Percentiles rank a stretch among this genome's conserved stretches.
Conservation (phyloP, 1,140 invertebrate genomes). For the Drosophila burlai region DNA sequence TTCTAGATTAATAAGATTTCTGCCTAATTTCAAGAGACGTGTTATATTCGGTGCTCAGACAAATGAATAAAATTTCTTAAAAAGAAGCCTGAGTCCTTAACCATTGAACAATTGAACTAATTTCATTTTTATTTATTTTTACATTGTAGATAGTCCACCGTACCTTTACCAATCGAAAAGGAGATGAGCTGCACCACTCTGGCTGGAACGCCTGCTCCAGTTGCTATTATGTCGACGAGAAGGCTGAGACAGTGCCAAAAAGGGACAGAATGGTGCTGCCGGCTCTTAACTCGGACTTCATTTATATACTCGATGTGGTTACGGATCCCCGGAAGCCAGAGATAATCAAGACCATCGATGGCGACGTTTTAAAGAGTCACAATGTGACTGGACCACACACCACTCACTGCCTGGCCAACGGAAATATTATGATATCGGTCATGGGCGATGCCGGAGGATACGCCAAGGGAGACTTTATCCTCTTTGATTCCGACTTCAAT, state of each 20-base stretch:
- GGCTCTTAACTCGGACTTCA: slow-evolving; percentile 91
- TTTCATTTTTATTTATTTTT: slow-evolving; percentile 1
- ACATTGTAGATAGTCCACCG: slow-evolving; percentile 93
- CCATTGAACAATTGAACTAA: too few relatives aligned
- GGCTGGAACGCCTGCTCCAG: slow-evolving; percentile 99
- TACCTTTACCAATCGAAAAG: slow-evolving; percentile 90
- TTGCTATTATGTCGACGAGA: slow-evolving; percentile 87
- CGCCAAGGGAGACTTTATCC: slow-evolving; percentile 94
- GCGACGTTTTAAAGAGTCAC: slow-evolving; percentile 89
- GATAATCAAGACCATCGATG: slow-evolving; percentile 88
- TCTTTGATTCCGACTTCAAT: slow-evolving; percentile 94
- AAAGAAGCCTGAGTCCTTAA: neutral
- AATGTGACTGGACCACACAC: slow-evolving; percentile 96
- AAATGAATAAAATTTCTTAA: neutral
- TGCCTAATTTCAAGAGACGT: neutral
- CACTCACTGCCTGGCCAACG: slow-evolving; percentile 95
- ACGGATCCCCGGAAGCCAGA: slow-evolving; percentile 88
- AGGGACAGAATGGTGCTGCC: slow-evolving; percentile 94
- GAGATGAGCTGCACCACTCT: slow-evolving; percentile 97
- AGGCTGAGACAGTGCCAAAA: slow-evolving; percentile 87
- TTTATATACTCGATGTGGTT: slow-evolving; percentile 94
- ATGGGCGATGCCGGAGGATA: slow-evolving; percentile 94
- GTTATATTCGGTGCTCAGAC: too few relatives aligned
- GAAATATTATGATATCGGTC: slow-evolving; percentile 97
- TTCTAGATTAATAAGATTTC: neutral